Conservation (phyloP, 2,797 vertebrate genomes). For the Linurgus olivaceus region DNA sequence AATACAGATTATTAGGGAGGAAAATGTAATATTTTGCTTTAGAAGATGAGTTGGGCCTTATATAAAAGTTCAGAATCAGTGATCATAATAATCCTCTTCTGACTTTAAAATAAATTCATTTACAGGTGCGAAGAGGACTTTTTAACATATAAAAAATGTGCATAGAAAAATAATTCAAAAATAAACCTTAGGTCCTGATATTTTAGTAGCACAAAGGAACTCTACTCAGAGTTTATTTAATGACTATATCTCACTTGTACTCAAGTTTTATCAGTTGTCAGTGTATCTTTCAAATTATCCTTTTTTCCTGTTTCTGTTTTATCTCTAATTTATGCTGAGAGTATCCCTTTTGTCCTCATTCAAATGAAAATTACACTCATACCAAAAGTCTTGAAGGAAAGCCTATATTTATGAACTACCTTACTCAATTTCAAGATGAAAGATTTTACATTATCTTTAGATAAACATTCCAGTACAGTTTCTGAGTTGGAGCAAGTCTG, state of each 20-base stretch:
- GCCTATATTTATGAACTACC: not conserved
- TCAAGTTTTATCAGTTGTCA: not conserved
- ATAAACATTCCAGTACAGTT: not conserved
- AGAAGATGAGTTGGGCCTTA: not conserved
- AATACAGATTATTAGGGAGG: not conserved
- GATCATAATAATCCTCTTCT: not conserved
- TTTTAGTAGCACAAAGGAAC: not conserved
- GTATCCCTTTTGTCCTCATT: not conserved
- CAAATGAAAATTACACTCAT: not conserved
- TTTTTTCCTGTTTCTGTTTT: not conserved
- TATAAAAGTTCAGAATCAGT: not conserved
- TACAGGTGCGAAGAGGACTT: rapidly evolving
- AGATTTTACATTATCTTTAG: not conserved
- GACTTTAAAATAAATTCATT: not conserved
- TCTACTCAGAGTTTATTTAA: not conserved
- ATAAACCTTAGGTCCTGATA: not conserved
- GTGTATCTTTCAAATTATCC: not conserved
- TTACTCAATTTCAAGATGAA: not conserved
- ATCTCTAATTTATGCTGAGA: not conserved
- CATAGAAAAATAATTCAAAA: not conserved
- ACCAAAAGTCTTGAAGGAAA: not conserved
- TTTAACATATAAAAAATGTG: not conserved
- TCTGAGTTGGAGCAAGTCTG: not conserved
- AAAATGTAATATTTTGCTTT: not conserved
- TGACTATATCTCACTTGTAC: not conserved